These are phyloP conservation scores for Platyscapa corneri DNA, from an alignment of 1,140 invertebrate species.

Conservation along the genomic window DNA sequence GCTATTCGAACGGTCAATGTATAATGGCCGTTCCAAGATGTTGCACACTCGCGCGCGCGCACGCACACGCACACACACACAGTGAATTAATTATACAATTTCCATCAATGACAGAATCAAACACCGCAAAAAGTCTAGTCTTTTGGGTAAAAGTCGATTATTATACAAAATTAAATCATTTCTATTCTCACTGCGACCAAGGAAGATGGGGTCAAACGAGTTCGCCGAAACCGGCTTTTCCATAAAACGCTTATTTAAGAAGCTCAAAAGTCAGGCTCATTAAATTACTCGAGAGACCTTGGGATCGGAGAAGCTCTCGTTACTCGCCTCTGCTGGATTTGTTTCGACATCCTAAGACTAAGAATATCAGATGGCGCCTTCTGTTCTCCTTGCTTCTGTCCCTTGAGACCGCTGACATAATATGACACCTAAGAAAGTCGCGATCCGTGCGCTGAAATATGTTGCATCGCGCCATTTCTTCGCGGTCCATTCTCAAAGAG, in stretches of 20 bases:
- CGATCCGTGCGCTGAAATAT: not conserved
- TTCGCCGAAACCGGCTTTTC: too few relatives aligned
- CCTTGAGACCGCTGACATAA: not conserved
- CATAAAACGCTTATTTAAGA: not conserved
- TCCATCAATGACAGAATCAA: too few relatives aligned
- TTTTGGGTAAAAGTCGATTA: too few relatives aligned
- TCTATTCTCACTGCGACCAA: not conserved
- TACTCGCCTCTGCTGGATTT: slow-evolving; percentile 11
- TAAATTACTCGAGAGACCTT: slow-evolving; percentile 14
- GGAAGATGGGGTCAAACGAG: too few relatives aligned
- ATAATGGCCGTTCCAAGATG: too few relatives aligned
- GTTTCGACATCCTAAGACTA: not conserved
- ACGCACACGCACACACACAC: too few relatives aligned
- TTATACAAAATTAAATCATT: not conserved
- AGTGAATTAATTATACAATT: too few relatives aligned
- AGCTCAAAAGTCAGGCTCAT: not conserved
- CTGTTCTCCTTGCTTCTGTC: not conserved
- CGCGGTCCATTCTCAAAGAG: not conserved
- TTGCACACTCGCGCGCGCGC: too few relatives aligned
- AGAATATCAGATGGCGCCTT: not conserved
- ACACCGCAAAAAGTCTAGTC: too few relatives aligned
- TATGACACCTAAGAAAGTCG: not conserved
- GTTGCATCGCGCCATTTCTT: not conserved
- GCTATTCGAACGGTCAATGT: too few relatives aligned
- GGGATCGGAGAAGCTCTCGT: slow-evolving; percentile 15